Evolutionary conservation across 2,797 vertebrate genomes (phyloP).

Genomic region (Falco berigora): DNA sequence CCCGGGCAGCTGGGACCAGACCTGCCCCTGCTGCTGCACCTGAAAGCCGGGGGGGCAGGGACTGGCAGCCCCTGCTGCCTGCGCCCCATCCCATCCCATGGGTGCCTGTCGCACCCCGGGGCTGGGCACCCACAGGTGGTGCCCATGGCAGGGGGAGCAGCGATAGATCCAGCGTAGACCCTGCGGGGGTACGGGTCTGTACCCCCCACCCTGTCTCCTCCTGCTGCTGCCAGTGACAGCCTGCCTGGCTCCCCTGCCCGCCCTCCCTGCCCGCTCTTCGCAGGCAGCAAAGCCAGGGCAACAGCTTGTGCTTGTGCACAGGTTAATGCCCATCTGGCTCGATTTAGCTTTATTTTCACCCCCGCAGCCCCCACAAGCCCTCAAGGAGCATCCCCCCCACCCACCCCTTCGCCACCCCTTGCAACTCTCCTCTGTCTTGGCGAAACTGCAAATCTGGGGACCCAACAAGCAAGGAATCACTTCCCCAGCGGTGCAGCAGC

Average conservation of each 20-base stretch:
- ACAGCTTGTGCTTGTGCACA: fast-evolving
- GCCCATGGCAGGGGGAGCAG: neutral
- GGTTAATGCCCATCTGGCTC: neutral
- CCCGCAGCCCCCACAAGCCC: neutral
- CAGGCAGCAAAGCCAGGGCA: neutral
- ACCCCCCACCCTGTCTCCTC: fast-evolving
- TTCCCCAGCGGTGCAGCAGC: fast-evolving
- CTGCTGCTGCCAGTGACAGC: neutral
- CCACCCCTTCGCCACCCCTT: neutral
- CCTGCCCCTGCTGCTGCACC: neutral
- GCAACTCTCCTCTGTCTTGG: neutral
- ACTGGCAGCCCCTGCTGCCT: fast-evolving
- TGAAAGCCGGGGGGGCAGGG: fast-evolving
- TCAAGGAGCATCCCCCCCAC: too few species aligned
- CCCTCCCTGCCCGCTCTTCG: neutral
- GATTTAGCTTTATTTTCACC: neutral
- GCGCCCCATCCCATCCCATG: neutral
- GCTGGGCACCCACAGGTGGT: neutral
- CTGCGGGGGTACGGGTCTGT: fast-evolving
- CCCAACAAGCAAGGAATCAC: neutral
- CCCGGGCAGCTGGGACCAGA: neutral
- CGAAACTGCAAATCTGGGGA: neutral
- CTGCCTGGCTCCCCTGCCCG: neutral
- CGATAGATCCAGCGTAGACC: too few species aligned
- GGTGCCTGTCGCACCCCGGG: fast-evolving